phyloP scores from a whole-genome alignment of 1,140 invertebrate species.

The Coptotermes formosanus region DNA sequence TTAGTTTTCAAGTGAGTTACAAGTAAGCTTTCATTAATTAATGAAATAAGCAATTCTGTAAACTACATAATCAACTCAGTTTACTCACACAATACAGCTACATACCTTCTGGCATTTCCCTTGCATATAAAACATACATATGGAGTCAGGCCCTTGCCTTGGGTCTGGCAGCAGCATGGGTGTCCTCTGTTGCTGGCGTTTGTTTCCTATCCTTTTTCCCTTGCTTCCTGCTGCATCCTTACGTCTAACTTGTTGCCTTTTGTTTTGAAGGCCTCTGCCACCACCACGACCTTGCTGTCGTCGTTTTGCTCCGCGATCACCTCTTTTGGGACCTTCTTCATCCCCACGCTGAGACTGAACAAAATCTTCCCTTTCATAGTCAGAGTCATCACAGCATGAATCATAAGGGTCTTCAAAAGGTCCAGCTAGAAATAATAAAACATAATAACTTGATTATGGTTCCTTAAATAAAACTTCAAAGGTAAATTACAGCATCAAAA shows the following conservation, averaged over 20 bases:
- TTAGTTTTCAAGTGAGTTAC: no score
- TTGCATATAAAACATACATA: constrained; percentile 83
- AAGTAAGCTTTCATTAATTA: no score
- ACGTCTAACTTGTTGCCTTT: constrained; percentile 37
- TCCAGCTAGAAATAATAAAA: constrained; percentile 19
- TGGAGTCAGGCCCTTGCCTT: constrained; percentile 62
- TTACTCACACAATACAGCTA: not conserved
- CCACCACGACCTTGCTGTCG: constrained; percentile 39
- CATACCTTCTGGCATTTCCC: constrained; percentile 78
- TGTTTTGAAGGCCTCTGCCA: constrained; percentile 42
- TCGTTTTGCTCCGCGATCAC: constrained; percentile 30
- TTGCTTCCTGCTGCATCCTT: constrained; percentile 21
- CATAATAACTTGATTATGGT: not conserved
- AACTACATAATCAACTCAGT: no score
- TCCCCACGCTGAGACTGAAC: not conserved
- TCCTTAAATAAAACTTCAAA: not conserved
- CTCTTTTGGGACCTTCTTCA: constrained; percentile 24
- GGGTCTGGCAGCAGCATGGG: constrained; percentile 44
- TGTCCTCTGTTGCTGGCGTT: constrained; percentile 39
- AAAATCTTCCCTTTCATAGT: constrained; percentile 20
- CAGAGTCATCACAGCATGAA: constrained; percentile 37
- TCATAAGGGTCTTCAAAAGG: constrained; percentile 38
- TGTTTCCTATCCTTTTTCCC: constrained; percentile 36
- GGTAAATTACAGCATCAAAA: not conserved
- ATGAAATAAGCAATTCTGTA: no score